phyloP scores from a whole-genome alignment of 2,113 vertebrate genomes.

The Tympanuchus pallidicinctus region DNA sequence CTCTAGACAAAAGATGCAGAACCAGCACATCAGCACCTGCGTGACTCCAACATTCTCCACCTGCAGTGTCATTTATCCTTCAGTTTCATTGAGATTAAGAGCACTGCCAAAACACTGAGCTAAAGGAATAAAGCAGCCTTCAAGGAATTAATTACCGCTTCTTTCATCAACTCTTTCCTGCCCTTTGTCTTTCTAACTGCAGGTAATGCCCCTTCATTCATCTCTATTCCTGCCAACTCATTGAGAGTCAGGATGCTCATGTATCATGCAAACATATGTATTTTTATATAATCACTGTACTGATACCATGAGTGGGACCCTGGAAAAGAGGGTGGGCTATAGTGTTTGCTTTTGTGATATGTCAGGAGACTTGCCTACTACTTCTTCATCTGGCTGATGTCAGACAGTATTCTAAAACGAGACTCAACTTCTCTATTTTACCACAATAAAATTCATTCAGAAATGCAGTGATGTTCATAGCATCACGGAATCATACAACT shows the following conservation, averaged over 20 bases:
- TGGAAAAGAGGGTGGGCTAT: not conserved
- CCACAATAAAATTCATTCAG: not conserved
- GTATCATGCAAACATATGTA: rapidly evolving
- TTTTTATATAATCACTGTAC: not conserved
- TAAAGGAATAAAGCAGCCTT: constrained; percentile 23
- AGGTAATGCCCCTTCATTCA: not conserved
- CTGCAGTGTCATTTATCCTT: not conserved
- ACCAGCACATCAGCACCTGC: not conserved
- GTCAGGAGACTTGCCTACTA: not conserved
- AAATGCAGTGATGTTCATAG: not conserved
- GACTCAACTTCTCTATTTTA: not conserved
- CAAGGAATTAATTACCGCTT: not conserved
- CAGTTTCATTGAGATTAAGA: constrained; percentile 7
- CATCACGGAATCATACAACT: too few relatives aligned
- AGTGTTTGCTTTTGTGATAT: not conserved
- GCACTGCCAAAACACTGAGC: not conserved
- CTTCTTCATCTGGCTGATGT: not conserved
- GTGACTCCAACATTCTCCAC: not conserved
- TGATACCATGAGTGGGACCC: not conserved
- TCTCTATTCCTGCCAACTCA: not conserved
- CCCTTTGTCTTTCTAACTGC: not conserved
- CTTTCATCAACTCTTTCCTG: not conserved
- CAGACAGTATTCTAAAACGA: not conserved
- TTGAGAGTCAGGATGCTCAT: not conserved
- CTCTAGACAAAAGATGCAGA: not conserved